Base-by-base conservation (phyloP, 2,113 vertebrate species). In the Lota lota region DNA sequence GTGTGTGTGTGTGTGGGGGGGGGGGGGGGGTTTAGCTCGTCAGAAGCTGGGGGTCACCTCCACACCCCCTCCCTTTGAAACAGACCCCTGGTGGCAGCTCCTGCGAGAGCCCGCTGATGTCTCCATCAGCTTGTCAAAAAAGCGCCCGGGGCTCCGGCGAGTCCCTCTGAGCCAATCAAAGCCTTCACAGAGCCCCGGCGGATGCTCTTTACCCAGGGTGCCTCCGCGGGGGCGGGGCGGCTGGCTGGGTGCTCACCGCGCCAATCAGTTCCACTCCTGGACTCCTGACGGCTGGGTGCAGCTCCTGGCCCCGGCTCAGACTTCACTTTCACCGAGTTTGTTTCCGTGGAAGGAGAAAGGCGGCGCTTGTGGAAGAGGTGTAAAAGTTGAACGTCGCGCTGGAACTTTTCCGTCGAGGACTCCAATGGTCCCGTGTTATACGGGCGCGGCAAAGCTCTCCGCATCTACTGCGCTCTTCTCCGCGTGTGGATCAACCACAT, bases 61-160 rank as follows among this genome's bases (percentile, higher is more conserved):
- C 84, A 90, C 90, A 89, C 87, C 91, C 87, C 89, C 90, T 90
- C 80, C 81, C 90, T 92, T 91, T 92, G 91, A 93, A 93, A 90
- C 71, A 82, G 89, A 90, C 90, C 91, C 91, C 90, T 89, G 87
- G 88, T 90, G 88, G 91, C 90, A 89, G 88, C 83, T 91, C 91
- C 91, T 91, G 88, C 82, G 91, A 93, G 91, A 91, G 76, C 85
- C 80, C 81, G 85, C 83, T 93, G 92, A 93, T 93, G 92, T 93
- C 92, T 93, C 90, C 91, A 93, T 93, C 92, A 92, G 90, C 87
- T 89, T 92, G 92, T 93, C 92, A 92, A 88, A 92, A 92, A 18
- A 85, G 91, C 87, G 92, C 92, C 92, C 73, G 82, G 89, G 92
- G 92, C 91, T 89, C 78, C 85, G 76, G 76, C 79, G 75, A 89